Evolutionary conservation across 2,797 vertebrate genomes (phyloP).

Genomic region (Sebastiscus tertius): DNA sequence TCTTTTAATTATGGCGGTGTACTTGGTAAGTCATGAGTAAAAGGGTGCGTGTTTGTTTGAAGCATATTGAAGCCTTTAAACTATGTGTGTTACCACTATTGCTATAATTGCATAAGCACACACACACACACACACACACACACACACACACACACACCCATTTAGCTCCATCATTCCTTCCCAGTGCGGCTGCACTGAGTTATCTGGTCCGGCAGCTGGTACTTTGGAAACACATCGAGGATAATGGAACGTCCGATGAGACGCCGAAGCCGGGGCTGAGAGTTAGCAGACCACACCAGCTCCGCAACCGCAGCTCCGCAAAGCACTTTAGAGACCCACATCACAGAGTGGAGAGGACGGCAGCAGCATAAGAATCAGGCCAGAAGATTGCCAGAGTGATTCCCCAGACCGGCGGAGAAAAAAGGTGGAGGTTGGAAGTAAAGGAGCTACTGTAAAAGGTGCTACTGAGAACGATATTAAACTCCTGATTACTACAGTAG

Average conservation of each 20-base stretch:
- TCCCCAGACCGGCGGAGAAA: not conserved
- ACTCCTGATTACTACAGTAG: not conserved
- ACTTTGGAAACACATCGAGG: slow-evolving; percentile 18
- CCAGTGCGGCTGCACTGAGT: slow-evolving; percentile 7
- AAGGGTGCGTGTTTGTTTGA: not conserved
- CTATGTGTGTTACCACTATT: not conserved
- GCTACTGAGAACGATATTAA: not conserved
- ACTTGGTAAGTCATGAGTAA: not conserved
- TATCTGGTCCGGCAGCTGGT: slow-evolving; percentile 22
- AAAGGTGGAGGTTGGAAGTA: not conserved
- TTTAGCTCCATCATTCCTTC: not conserved
- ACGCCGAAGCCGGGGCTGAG: not conserved
- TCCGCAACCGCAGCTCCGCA: not conserved
- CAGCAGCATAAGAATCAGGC: slow-evolving; percentile 15
- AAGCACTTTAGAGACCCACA: slow-evolving; percentile 8
- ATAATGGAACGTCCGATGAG: slow-evolving; percentile 41
- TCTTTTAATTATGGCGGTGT: not conserved
- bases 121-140: not conserved
- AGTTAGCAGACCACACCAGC: slow-evolving; percentile 31
- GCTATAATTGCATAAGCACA: not conserved
- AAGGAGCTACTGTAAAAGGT: not conserved
- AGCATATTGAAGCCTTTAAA: not conserved
- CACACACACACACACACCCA: no score
- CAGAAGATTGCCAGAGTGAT: not conserved
- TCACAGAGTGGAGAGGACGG: not conserved